Conservation (phyloP, 2,888 invertebrate genomes). For the Onchidella celtica region DNA sequence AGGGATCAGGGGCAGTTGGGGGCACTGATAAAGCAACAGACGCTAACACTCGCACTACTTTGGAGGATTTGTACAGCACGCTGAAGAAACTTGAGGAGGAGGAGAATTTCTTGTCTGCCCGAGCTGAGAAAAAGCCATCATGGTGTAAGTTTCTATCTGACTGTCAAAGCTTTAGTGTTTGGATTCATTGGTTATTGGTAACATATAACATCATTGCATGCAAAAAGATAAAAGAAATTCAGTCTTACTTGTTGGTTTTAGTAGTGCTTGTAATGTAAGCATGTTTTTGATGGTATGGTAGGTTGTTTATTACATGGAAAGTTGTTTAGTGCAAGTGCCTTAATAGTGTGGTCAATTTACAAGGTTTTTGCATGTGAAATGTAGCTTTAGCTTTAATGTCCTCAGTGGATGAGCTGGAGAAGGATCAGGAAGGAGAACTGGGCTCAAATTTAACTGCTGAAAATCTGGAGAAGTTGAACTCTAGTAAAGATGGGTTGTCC, state of each 20-base stretch:
- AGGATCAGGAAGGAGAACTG: conserved; percentile 55
- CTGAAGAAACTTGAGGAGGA: conserved; percentile 78
- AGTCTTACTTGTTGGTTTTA: too few species aligned
- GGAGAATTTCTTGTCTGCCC: conserved; percentile 70
- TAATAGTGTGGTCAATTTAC: too few species aligned
- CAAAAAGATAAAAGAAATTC: too few species aligned
- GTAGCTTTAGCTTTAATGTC: background rate
- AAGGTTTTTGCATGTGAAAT: too few species aligned
- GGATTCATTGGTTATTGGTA: too few species aligned
- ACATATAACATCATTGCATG: too few species aligned
- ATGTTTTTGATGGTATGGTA: too few species aligned
- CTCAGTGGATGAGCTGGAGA: conserved; percentile 73
- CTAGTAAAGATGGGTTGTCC: conserved; percentile 64
- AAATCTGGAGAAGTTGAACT: conserved; percentile 69
- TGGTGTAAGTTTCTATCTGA: conserved; percentile 78
- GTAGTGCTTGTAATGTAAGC: too few species aligned
- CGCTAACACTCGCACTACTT: conserved; percentile 67
- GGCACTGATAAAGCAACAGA: conserved; percentile 51
- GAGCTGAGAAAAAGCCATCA: conserved; percentile 64
- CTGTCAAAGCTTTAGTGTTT: too few species aligned
- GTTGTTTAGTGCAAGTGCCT: too few species aligned
- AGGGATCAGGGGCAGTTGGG: conserved; percentile 28
- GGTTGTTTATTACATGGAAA: too few species aligned
- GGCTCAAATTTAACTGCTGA: conserved; percentile 72
- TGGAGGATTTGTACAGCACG: conserved; percentile 78